These are phyloP conservation scores for Trichacis sp. DNA, from an alignment of 2,888 invertebrate genomes.

Conservation along the genomic window DNA sequence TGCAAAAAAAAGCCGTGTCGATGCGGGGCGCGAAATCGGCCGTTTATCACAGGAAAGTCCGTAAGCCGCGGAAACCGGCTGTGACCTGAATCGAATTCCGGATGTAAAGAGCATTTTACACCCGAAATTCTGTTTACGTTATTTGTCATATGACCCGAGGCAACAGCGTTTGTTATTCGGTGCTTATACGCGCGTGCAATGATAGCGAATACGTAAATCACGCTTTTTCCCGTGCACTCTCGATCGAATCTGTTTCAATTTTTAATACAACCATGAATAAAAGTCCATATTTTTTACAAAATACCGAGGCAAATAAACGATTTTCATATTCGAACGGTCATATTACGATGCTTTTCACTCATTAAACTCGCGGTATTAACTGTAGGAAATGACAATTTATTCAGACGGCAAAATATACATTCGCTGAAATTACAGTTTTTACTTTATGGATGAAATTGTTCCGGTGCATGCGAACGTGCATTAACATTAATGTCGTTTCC, in stretches of 20 bases:
- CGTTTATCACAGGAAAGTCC: conserved; percentile 37
- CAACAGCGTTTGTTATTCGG: conserved; percentile 9
- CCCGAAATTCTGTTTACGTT: conserved; percentile 37
- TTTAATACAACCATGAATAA: too few species aligned
- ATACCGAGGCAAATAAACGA: neutral
- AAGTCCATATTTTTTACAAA: neutral
- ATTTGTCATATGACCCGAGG: conserved; percentile 21
- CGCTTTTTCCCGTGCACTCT: conserved; percentile 13
- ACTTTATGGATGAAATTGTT: too few species aligned
- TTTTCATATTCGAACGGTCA: too few species aligned
- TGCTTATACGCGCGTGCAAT: conserved; percentile 4
- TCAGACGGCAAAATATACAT: too few species aligned
- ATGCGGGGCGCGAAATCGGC: conserved; percentile 15
- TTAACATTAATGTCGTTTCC: too few species aligned
- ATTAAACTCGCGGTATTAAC: too few species aligned
- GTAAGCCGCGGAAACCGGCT: conserved; percentile 38
- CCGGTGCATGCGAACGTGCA: too few species aligned
- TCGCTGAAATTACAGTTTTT: too few species aligned
- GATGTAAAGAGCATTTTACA: conserved; percentile 33
- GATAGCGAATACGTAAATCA: conserved; percentile 13
- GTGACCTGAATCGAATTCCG: conserved; percentile 35
- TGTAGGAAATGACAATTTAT: too few species aligned
- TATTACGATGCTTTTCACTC: too few species aligned
- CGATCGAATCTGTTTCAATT: conserved; percentile 2
- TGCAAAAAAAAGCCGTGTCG: too few species aligned